Conservation (phyloP, 2,888 invertebrate species). For the Stictocephala bisonia region DNA sequence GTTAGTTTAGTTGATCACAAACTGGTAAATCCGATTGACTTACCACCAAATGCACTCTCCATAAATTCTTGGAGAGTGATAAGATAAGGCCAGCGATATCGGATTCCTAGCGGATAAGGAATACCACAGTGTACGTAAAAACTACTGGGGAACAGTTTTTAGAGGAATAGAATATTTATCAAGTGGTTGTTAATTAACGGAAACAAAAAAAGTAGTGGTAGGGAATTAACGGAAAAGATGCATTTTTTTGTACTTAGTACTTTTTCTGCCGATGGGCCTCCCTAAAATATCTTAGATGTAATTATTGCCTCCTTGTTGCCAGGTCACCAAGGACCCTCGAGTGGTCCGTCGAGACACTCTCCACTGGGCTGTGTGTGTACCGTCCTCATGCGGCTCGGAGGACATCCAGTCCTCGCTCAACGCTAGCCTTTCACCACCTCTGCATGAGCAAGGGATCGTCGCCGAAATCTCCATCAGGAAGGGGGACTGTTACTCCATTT, state of each 20-base stretch:
- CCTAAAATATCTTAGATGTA: neutral
- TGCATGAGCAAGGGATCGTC: constrained; percentile 23
- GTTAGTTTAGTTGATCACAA: too few relatives aligned
- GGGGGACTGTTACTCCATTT: constrained; percentile 32
- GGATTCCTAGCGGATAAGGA: too few relatives aligned
- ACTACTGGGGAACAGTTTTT: too few relatives aligned
- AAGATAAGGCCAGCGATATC: too few relatives aligned
- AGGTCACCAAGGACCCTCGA: constrained; percentile 22
- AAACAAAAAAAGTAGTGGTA: too few relatives aligned
- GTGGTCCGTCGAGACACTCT: constrained; percentile 24
- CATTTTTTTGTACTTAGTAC: neutral
- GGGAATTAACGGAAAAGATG: too few relatives aligned
- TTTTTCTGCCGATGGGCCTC: neutral
- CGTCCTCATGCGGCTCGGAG: constrained; percentile 31
- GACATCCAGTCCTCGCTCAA: constrained; percentile 34
- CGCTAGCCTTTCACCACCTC: neutral
- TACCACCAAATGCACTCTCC: too few relatives aligned
- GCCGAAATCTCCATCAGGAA: constrained; percentile 30
- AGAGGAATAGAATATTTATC: too few relatives aligned
- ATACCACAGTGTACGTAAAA: too few relatives aligned
- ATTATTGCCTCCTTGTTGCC: neutral
- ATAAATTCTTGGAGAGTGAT: too few relatives aligned
- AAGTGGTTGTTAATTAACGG: too few relatives aligned
- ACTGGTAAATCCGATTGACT: too few relatives aligned
- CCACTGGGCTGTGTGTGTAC: constrained; percentile 44